Percentiles rank a stretch among this genome's conserved stretches.
phyloP scores from a whole-genome alignment of 2,797 vertebrate genomes.

The Artibeus lituratus region DNA sequence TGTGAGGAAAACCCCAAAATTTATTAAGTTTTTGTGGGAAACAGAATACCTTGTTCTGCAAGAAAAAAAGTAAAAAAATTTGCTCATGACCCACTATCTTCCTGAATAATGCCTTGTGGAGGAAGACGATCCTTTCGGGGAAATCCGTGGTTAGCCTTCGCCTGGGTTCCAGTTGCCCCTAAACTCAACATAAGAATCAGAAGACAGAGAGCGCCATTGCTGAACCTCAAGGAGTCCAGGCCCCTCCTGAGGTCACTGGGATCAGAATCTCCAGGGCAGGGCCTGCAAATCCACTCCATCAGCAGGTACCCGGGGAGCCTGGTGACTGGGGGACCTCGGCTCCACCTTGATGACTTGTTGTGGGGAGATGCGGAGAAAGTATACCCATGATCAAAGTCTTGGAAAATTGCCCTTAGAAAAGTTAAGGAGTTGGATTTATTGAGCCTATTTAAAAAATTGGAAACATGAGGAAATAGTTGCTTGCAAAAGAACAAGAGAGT shows the following conservation, averaged over 20 bases:
- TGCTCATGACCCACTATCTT: neutral
- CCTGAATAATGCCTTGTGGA: neutral
- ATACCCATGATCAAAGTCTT: neutral
- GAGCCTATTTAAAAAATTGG: neutral
- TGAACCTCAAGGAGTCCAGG: neutral
- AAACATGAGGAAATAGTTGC: conserved; percentile 3
- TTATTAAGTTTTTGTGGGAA: neutral
- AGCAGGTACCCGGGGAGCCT: neutral
- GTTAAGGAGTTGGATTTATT: neutral
- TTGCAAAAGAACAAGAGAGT: conserved; percentile 20
- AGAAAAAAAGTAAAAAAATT: neutral
- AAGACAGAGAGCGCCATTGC: neutral
- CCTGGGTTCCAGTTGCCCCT: neutral
- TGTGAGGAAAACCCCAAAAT: neutral
- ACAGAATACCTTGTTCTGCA: neutral
- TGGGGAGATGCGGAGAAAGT: neutral
- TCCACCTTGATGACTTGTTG: neutral
- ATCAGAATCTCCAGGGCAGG: neutral
- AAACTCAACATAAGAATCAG: neutral
- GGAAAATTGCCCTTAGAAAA: neutral
- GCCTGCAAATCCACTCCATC: neutral
- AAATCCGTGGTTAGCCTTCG: neutral
- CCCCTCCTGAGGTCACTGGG: neutral
- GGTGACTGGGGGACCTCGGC: neutral
- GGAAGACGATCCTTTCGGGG: neutral